Conservation (phyloP, 2,797 vertebrate genomes). For the Sciurus carolinensis region DNA sequence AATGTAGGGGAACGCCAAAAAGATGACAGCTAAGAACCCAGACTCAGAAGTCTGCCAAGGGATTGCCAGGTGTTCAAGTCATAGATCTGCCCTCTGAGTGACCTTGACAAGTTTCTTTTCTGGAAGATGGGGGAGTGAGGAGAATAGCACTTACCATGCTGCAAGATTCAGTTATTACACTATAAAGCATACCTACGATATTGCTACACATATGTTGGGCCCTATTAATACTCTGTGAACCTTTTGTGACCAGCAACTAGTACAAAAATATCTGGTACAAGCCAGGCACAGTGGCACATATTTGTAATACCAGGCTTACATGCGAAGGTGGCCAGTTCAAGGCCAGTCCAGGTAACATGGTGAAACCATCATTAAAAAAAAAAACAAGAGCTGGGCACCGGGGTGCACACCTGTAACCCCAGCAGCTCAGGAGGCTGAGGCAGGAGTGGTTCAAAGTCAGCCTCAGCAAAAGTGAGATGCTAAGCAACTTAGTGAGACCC, state of each 20-base stretch:
- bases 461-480: too few species aligned
- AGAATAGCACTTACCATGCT: not conserved
- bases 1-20: not conserved
- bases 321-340: too few species aligned
- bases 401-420: too few species aligned
- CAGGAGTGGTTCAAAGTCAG: too few species aligned
- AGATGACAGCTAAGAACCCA: not conserved
- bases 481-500: too few species aligned
- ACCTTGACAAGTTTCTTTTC: conserved; percentile 31
- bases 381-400: too few species aligned
- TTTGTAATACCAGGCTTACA: too few species aligned
- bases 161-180: not conserved
- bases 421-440: too few species aligned
- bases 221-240: not conserved
- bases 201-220: not conserved
- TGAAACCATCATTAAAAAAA: too few species aligned
- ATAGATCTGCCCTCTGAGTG: not conserved
- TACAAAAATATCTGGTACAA: too few species aligned
- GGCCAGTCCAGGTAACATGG: too few species aligned
- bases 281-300: too few species aligned
- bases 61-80: not conserved
- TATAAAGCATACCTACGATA: not conserved
- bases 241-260: not conserved
- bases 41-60: not conserved
- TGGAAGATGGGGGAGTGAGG: not conserved